phyloP scores from a whole-genome alignment of 2,888 invertebrate genomes.

The Vanessa cardui region DNA sequence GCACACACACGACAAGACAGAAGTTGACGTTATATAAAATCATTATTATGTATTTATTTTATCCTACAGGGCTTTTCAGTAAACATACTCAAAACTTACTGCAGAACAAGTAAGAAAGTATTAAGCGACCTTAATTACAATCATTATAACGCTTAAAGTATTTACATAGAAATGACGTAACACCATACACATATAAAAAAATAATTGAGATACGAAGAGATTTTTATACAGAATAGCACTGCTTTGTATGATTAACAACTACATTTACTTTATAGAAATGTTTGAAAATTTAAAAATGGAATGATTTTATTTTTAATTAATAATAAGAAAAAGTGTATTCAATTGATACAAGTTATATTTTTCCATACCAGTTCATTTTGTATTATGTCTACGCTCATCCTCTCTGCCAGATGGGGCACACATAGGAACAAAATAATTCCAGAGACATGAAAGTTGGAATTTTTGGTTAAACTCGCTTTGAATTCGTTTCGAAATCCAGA shows the following conservation, averaged over 20 bases:
- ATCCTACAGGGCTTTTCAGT: too few relatives aligned
- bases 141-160: too few relatives aligned
- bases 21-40: neutral
- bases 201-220: too few relatives aligned
- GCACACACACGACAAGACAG: neutral
- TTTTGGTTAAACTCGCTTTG: slow-evolving; percentile 27
- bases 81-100: too few relatives aligned
- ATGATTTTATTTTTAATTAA: neutral
- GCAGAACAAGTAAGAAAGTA: too few relatives aligned
- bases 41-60: too few relatives aligned
- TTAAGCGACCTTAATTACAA: too few relatives aligned
- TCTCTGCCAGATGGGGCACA: slow-evolving; percentile 26
- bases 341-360: too few relatives aligned
- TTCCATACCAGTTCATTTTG: neutral
- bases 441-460: slow-evolving; percentile 35
- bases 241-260: too few relatives aligned
- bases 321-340: neutral
- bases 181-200: too few relatives aligned
- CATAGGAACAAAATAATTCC: slow-evolving; percentile 34
- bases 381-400: slow-evolving; percentile 3
- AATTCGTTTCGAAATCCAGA: slow-evolving; percentile 29
- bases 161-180: too few relatives aligned
- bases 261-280: neutral
- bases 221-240: too few relatives aligned
- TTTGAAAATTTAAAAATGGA: neutral